Conservation (phyloP, 2,113 vertebrate genomes). For the Psittacula cyanocephala region DNA sequence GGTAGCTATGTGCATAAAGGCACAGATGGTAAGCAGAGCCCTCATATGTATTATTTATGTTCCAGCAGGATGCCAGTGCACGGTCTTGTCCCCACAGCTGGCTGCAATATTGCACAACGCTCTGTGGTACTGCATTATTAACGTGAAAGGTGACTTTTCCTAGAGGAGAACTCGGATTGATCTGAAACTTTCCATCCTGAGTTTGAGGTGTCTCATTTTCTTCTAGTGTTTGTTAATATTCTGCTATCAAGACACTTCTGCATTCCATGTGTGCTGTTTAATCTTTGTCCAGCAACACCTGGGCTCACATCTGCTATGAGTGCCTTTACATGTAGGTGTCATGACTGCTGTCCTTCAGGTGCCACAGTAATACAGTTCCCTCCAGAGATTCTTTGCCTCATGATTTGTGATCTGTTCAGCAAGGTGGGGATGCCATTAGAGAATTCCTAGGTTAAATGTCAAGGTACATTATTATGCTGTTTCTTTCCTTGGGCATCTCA, state of each 20-base stretch:
- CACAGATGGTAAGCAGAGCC: conserved; percentile 79
- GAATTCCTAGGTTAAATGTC: neutral
- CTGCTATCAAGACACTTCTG: neutral
- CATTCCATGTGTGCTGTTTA: fast-evolving
- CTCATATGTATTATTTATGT: neutral
- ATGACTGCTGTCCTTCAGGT: neutral
- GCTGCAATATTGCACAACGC: neutral
- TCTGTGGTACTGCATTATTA: neutral
- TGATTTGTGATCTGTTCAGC: neutral
- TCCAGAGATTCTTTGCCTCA: neutral
- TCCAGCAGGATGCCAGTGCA: neutral
- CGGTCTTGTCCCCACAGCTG: neutral
- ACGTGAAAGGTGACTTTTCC: neutral
- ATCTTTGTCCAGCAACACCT: neutral
- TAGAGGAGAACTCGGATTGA: neutral
- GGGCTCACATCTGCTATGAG: neutral
- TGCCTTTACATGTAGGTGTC: neutral
- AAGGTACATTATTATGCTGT: neutral
- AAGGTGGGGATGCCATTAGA: neutral
- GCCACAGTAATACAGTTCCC: neutral
- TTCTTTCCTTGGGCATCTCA: neutral
- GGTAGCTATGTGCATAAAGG: conserved; percentile 86
- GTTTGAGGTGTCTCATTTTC: neutral
- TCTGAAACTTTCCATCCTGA: neutral
- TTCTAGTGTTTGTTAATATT: neutral